Conservation (phyloP, 2,113 vertebrate species). For the Lepidothrix coronata region DNA sequence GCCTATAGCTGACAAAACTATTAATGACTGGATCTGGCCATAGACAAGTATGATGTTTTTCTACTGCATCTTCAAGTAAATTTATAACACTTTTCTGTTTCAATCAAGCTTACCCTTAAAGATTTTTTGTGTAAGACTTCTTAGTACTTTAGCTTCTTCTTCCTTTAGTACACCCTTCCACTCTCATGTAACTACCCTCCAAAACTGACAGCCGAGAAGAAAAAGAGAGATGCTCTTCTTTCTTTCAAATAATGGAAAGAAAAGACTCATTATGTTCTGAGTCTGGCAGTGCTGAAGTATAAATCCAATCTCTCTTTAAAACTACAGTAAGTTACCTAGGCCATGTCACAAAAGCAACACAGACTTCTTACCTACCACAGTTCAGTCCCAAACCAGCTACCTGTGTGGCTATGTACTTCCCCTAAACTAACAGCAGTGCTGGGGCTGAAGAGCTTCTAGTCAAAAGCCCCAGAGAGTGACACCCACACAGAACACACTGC, state of each 20-base stretch:
- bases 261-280: constrained; percentile 8
- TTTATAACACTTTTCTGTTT: background rate
- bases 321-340: background rate
- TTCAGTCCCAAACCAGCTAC: background rate
- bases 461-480: background rate
- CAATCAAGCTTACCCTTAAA: background rate
- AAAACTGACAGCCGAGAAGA: background rate
- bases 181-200: background rate
- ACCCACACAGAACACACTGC: background rate
- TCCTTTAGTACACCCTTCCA: background rate
- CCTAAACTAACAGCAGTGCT: background rate
- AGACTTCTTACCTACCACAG: background rate
- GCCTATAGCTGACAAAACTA: background rate
- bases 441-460: background rate
- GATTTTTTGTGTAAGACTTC: background rate
- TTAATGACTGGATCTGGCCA: background rate
- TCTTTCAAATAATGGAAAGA: constrained; percentile 34
- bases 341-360: background rate
- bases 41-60: background rate
- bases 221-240: background rate
- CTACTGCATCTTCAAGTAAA: background rate
- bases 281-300: background rate
- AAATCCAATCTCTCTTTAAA: constrained; percentile 20
- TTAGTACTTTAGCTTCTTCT: background rate
- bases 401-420: background rate